phyloP scores from a whole-genome alignment of 2,113 vertebrate species.

The Tautogolabrus adspersus region DNA sequence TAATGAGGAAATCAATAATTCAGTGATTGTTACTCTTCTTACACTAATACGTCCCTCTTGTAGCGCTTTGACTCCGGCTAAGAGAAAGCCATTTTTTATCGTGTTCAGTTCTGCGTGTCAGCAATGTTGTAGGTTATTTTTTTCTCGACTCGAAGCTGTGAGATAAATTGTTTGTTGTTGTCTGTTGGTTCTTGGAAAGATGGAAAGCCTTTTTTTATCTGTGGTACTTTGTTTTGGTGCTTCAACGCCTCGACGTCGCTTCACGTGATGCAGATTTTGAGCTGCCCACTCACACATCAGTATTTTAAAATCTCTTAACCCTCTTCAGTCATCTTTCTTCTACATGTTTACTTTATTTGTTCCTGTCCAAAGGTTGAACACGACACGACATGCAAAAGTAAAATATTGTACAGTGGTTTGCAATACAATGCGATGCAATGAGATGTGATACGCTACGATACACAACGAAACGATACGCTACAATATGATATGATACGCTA shows the following conservation, averaged over 20 bases:
- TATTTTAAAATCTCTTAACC: background rate
- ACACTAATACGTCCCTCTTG: conserved; percentile 86
- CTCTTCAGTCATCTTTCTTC: background rate
- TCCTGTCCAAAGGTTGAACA: too few relatives aligned
- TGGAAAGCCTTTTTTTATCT: background rate
- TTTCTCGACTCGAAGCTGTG: conserved; percentile 15
- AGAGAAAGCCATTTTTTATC: conserved; percentile 77
- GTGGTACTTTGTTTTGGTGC: background rate
- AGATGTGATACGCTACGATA: too few relatives aligned
- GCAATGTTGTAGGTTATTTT: conserved; percentile 67
- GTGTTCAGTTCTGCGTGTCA: conserved; percentile 75
- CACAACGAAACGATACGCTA: too few relatives aligned
- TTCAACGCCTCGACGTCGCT: background rate
- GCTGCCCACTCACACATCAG: too few relatives aligned
- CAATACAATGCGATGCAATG: too few relatives aligned
- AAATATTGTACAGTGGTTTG: too few relatives aligned
- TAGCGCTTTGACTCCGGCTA: conserved; percentile 70
- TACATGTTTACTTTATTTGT: too few relatives aligned
- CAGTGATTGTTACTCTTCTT: conserved; percentile 93
- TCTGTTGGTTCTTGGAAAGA: conserved; percentile 41
- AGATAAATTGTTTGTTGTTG: conserved; percentile 68
- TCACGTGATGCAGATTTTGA: background rate
- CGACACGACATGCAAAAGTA: too few relatives aligned
- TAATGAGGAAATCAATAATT: conserved; percentile 93
- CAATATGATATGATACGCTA: too few relatives aligned